Evolutionary conservation across 2,797 vertebrate genomes (phyloP).

Genomic region (Anabacerthia variegaticeps): DNA sequence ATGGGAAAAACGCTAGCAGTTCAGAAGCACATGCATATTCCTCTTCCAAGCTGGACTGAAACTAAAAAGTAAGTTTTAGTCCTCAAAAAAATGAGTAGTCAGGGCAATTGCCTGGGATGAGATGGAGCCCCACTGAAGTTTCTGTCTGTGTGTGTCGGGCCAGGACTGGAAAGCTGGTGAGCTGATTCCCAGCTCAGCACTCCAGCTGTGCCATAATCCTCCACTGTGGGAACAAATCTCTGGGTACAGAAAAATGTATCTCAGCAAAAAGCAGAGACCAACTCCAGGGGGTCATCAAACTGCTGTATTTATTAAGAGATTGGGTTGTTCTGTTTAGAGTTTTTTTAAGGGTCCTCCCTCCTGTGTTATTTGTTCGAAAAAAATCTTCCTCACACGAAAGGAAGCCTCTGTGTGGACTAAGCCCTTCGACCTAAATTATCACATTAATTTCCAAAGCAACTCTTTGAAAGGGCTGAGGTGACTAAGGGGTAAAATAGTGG

Average conservation of each 20-base stretch:
- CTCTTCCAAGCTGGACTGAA: neutral
- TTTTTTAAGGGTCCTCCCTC: rapidly evolving
- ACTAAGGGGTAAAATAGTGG: neutral
- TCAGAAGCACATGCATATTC: rapidly evolving
- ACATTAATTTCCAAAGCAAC: neutral
- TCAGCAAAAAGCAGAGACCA: neutral
- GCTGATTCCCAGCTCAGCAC: neutral
- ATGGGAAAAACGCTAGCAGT: neutral
- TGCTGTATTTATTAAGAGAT: neutral
- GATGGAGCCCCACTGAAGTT: neutral
- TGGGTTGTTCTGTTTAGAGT: rapidly evolving
- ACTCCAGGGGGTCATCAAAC: neutral
- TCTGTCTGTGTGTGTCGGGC: neutral
- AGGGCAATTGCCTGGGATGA: neutral
- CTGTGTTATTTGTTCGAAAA: neutral
- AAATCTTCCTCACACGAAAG: neutral
- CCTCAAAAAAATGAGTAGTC: neutral
- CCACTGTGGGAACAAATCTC: neutral
- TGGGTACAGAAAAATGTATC: neutral
- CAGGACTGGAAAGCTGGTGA: neutral
- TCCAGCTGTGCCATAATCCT: neutral
- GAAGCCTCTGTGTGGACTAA: neutral
- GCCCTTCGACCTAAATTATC: neutral
- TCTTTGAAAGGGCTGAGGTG: neutral
- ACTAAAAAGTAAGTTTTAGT: neutral